A percentile compares a stretch with the other conserved stretches of the same genome.
Evolutionary conservation across 1,140 invertebrate species (phyloP).

Genomic region (Temnothorax nylanderi): DNA sequence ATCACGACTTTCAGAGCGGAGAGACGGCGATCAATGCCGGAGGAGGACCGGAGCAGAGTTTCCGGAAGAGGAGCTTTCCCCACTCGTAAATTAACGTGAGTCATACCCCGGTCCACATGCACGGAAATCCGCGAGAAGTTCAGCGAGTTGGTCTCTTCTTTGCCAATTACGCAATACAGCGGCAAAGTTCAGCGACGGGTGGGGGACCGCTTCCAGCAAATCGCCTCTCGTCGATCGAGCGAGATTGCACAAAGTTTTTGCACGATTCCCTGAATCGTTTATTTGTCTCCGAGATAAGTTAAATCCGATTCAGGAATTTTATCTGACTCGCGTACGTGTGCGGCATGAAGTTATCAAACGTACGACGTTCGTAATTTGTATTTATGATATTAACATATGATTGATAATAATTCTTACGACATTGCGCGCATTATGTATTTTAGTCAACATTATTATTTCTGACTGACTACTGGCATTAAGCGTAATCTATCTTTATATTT

Average conservation of each 20-base stretch:
- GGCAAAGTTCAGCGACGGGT: not conserved
- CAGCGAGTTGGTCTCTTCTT: conserved; percentile 21
- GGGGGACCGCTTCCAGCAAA: not conserved
- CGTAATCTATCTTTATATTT: not conserved
- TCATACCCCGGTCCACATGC: conserved; percentile 24
- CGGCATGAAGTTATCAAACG: not conserved
- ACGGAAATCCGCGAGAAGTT: conserved; percentile 22
- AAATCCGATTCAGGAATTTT: conserved; percentile 37
- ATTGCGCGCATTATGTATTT: not conserved
- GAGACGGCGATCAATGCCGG: conserved; percentile 64
- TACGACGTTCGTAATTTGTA: not conserved
- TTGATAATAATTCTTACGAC: not conserved
- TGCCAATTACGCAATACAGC: conserved; percentile 41
- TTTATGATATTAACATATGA: conserved; percentile 21
- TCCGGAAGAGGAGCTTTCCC: conserved; percentile 56
- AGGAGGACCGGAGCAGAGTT: conserved; percentile 26
- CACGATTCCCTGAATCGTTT: conserved; percentile 27
- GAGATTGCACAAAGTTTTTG: conserved; percentile 43
- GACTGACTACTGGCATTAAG: not conserved
- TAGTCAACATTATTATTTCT: not conserved
- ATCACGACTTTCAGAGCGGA: conserved; percentile 64
- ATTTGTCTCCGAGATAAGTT: conserved; percentile 50
- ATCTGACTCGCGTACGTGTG: not conserved
- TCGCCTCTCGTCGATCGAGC: conserved; percentile 16
- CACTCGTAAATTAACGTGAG: conserved; percentile 56